A percentile compares a stretch with the other conserved stretches of the same genome.
Conservation (phyloP, 2,113 vertebrate genomes). For the Parus major region DNA sequence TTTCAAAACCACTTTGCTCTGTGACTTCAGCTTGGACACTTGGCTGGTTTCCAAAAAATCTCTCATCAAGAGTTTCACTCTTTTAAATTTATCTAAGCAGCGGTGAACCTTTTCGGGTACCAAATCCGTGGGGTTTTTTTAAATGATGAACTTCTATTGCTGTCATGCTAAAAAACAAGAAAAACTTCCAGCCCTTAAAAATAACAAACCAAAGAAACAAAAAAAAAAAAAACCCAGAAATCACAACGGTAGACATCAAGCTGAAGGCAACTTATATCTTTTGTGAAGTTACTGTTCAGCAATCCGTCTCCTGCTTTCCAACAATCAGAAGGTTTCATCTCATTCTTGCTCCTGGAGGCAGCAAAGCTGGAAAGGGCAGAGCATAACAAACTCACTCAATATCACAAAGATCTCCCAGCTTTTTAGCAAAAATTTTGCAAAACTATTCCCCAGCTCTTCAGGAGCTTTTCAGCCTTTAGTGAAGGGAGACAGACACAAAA, state of each 20-base stretch:
- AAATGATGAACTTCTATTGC: neutral
- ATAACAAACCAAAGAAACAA: neutral
- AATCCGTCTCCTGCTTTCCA: neutral
- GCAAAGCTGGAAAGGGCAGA: neutral
- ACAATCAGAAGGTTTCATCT: neutral
- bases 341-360: neutral
- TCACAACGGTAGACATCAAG: neutral
- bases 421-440: neutral
- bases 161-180: neutral
- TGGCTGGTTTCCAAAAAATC: neutral
- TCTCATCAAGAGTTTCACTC: neutral
- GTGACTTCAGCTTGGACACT: neutral
- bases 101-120: neutral
- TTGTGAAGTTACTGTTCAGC: neutral
- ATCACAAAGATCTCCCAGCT: neutral
- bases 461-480: neutral
- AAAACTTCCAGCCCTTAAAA: neutral
- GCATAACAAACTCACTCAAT: accelerated
- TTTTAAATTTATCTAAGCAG: neutral
- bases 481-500: neutral
- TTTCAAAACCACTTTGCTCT: neutral
- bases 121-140: neutral
- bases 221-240: neutral
- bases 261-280: neutral
- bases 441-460: neutral